phyloP scores from a whole-genome alignment of 2,888 invertebrate genomes.

The Anticlea derivata region DNA sequence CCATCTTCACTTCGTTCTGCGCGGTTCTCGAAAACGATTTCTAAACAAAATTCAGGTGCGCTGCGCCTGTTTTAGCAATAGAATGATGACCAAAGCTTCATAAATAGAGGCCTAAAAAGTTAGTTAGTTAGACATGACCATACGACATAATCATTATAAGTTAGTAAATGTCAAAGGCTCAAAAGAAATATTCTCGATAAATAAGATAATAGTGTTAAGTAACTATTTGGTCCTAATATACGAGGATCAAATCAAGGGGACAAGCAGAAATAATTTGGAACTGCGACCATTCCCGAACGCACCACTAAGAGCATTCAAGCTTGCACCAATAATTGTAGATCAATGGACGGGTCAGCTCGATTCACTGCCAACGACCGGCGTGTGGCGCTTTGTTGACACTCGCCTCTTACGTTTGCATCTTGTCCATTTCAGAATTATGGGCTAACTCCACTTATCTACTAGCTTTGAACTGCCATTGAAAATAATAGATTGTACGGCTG shows the following conservation, averaged over 20 bases:
- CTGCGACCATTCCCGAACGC: slow-evolving; percentile 29
- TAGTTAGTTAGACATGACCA: too few species aligned
- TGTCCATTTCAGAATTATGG: slow-evolving; percentile 18
- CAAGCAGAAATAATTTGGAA: slow-evolving; percentile 7
- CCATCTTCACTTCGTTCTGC: background rate
- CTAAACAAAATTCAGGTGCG: background rate
- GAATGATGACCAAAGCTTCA: background rate
- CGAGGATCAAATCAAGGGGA: background rate
- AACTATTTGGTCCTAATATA: too few species aligned
- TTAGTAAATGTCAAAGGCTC: too few species aligned
- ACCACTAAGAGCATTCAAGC: slow-evolving; percentile 37
- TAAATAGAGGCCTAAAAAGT: background rate
- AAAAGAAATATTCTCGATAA: too few species aligned
- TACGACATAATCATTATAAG: too few species aligned
- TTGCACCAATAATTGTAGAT: slow-evolving; percentile 58
- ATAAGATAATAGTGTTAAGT: too few species aligned
- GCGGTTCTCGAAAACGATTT: background rate
- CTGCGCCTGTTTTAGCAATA: background rate
- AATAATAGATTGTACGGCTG: background rate
- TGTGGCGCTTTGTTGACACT: slow-evolving; percentile 48
- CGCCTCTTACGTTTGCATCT: slow-evolving; percentile 27
- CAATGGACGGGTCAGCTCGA: slow-evolving; percentile 53
- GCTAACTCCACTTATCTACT: slow-evolving; percentile 5
- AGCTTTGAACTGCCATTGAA: slow-evolving; percentile 1
- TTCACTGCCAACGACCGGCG: slow-evolving; percentile 51